A percentile compares a stretch with the other conserved stretches of the same genome.
Conservation (phyloP, 1,140 invertebrate genomes). For the Caenorhabditis elegans region DNA sequence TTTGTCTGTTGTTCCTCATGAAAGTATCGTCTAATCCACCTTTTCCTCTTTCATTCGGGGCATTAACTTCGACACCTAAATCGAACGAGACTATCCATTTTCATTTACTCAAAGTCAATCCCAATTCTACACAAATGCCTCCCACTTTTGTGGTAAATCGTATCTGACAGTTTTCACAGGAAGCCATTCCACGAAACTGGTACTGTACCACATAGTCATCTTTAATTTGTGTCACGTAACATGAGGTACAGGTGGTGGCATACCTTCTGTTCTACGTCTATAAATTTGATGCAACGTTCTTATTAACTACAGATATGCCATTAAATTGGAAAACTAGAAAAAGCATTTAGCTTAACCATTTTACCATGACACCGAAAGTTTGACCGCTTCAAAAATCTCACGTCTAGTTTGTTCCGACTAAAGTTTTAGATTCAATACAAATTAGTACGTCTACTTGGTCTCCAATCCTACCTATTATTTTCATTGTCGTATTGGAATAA, state of each 20-base stretch:
- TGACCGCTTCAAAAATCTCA: too few species aligned
- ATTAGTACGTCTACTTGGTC: neutral
- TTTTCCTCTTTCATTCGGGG: neutral
- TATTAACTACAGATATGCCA: too few species aligned
- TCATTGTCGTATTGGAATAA: neutral
- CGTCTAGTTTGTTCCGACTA: neutral
- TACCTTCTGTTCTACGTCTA: neutral
- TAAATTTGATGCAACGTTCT: too few species aligned
- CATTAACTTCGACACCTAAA: too few species aligned
- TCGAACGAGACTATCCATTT: conserved; percentile 1
- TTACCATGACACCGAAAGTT: too few species aligned
- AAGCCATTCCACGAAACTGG: conserved; percentile 8
- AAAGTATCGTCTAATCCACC: neutral
- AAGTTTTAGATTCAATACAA: neutral
- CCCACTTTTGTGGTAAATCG: neutral
- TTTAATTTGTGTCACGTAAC: neutral
- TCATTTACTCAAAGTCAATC: neutral
- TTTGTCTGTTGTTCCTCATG: neutral
- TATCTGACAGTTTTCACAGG: conserved; percentile 11
- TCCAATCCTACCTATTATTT: neutral
- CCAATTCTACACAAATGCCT: neutral
- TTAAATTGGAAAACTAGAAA: too few species aligned
- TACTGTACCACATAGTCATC: neutral
- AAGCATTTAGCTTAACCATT: too few species aligned
- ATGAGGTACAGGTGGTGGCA: neutral